These are phyloP conservation scores for Trichogramma pretiosum DNA, from an alignment of 1,140 invertebrate species.

Conservation along the genomic window DNA sequence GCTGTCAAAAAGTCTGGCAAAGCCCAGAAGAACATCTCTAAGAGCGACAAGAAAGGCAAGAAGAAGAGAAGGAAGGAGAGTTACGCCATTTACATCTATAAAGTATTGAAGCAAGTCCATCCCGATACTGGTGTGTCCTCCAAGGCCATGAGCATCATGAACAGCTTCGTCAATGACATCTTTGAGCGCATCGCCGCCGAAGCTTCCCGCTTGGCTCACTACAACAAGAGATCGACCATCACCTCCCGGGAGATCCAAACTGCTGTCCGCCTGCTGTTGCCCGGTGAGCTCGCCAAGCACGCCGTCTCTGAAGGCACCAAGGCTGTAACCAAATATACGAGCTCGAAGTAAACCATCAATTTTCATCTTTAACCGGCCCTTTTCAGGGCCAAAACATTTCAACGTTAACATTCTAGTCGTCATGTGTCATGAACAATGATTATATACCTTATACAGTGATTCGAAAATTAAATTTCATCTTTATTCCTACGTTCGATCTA, in stretches of 20 bases:
- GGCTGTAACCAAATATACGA: conserved; percentile 46
- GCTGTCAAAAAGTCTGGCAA: conserved; percentile 49
- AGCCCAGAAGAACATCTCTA: conserved; percentile 49
- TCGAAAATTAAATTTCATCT: no score
- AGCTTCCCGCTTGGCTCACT: conserved; percentile 44
- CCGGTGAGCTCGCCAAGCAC: conserved; percentile 43
- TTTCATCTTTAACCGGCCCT: conserved; percentile 21
- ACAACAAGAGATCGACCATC: conserved; percentile 49
- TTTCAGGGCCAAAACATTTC: conserved; percentile 32
- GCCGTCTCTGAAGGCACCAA: conserved; percentile 52
- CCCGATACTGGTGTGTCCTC: conserved; percentile 49
- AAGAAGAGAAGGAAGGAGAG: conserved; percentile 55
- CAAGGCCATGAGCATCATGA: conserved; percentile 59
- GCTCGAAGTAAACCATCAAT: conserved; percentile 23
- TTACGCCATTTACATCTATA: conserved; percentile 64
- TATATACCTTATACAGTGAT: no score
- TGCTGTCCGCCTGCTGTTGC: conserved; percentile 40
- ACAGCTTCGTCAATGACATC: conserved; percentile 53
- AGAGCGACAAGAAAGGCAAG: conserved; percentile 48
- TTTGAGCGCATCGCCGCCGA: conserved; percentile 56
- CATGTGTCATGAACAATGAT: no score
- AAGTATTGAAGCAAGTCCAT: conserved; percentile 61
- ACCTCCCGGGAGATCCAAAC: conserved; percentile 42
- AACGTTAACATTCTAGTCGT: no score
- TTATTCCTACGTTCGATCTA: no score